Evolutionary conservation across 2,113 vertebrate species (phyloP), one percentile per base, ranked within the genome.

Genomic region (Xyliphius kryptos): DNA sequence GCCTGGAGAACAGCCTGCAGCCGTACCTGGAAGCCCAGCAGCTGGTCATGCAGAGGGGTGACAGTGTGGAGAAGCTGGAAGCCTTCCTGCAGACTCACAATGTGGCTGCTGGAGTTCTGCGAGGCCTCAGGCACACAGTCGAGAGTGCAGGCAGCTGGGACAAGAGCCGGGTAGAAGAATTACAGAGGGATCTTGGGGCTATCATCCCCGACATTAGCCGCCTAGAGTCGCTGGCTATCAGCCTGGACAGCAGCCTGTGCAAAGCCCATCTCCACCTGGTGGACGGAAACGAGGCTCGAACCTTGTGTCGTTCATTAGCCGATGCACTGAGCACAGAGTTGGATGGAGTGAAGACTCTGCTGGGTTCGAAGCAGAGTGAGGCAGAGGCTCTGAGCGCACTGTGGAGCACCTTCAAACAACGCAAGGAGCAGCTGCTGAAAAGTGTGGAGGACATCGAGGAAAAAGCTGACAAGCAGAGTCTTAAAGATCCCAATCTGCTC

Each of bases 341-440:
- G 58, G 94, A 97, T 11, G 68, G 80, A 1, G 85, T 95, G 56
- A 92, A 92, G 79, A 95, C 82, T 73, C 70, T 95, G 2, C 81
- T 99, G 41, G 95, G 96, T 36, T 89, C 86, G 2, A 97, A 95
- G 70, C 93, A 94, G 75, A 94, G 87, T 46, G 92, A 99, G 71
- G 94, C 96, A 0, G 94, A 98, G 68, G 95, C 93, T 22, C 80
- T 96, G 54, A 86, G 79, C 0, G 81, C 81, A 1, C 68, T 98
- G 59, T 85, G 74, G 79, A 88, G 78, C 16, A 89, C 92, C 0
- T 95, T 97, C 61, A 79, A 74, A 58, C 89, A 92, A 48, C 83
- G 81, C 22, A 94, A 88, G 55, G 95, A 97, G 2, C 89, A 90
- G 51, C 72, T 98, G 8, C 88, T 97, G 60, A 91, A 89, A 71